Base-by-base conservation (phyloP, 2,888 invertebrate genomes). In the Boloria selene region DNA sequence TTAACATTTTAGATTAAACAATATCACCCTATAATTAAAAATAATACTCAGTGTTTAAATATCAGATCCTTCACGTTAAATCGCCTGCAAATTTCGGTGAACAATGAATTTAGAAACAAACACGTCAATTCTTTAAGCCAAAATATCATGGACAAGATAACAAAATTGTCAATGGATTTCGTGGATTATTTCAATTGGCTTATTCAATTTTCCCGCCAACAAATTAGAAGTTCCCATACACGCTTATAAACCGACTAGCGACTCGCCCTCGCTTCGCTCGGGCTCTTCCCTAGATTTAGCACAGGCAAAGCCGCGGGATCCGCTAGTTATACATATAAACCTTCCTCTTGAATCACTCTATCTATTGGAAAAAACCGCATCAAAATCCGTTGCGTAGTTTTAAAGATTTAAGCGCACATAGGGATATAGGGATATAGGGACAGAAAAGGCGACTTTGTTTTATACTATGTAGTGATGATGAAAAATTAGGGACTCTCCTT, bases 131-230 rank as follows among this genome's bases (percentile, higher is more conserved):
- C 68, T 77, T 82, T 58, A 76, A 73, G 74, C 70, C 70, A 72
- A 58, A 72, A 71, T 69, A 70, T 70, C 68, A 72, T 66, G 65
- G 67, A 73, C 70, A 74, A 72, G 64, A 70, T 65, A 67, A 72
- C 73, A 73, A 70, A 75, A 75, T 87, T 90, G 90, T 87, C 90
- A 86, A 86, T 89, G 89, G 84, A 84, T 82, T 85, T 90, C 90
- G 90, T 91, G 90, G 85, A 76, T 73, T 72, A 56, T 50, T 71
- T 47, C 79, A 70, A 91, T 91, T 91, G 90, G 90, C 72, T 52
- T n/a, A 45, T 51, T 64, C 54, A 61, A 52, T 54, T 64, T 59
- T 68, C 26, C 59, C 67, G 67, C 67, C 52, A 22, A 49, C n/a
- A 13, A 3, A n/a, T n/a, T 10, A 16, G 16, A 31, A 13, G 58